phyloP scores from a whole-genome alignment of 2,888 invertebrate species.

The Lepidochitona cinerea region DNA sequence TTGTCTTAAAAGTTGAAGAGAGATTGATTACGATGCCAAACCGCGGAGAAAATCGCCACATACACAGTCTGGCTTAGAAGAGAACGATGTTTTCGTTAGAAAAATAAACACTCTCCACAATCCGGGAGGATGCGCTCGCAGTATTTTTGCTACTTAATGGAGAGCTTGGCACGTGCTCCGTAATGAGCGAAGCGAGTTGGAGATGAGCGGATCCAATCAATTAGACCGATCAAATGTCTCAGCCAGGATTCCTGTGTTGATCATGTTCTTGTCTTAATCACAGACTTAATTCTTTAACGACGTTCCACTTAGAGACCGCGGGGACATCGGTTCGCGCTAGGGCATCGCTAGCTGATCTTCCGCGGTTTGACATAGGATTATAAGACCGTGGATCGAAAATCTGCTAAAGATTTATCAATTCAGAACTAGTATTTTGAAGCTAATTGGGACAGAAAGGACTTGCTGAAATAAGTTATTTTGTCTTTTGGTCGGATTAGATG shows the following conservation, averaged over 20 bases:
- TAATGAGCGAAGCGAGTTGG: background rate
- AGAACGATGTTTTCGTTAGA: background rate
- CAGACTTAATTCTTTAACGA: background rate
- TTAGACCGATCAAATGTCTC: constrained; percentile 1
- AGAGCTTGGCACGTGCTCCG: background rate
- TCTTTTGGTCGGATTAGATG: no score
- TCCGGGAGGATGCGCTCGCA: background rate
- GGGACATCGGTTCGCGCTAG: no score
- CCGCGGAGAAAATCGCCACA: background rate
- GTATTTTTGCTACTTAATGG: background rate
- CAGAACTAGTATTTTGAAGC: no score
- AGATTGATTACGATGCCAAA: no score
- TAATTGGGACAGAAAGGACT: no score
- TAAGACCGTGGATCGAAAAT: no score
- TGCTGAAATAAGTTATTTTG: no score
- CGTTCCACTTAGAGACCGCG: background rate
- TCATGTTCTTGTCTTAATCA: background rate
- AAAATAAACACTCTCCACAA: background rate
- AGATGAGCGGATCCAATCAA: background rate
- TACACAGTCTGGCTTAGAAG: background rate
- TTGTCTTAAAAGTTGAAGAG: no score
- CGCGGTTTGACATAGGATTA: no score
- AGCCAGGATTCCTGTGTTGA: background rate
- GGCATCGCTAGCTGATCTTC: no score
- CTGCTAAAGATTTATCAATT: no score